These are phyloP conservation scores for Brachymystax lenok DNA, from an alignment of 2,797 vertebrate species.

Conservation along the genomic window DNA sequence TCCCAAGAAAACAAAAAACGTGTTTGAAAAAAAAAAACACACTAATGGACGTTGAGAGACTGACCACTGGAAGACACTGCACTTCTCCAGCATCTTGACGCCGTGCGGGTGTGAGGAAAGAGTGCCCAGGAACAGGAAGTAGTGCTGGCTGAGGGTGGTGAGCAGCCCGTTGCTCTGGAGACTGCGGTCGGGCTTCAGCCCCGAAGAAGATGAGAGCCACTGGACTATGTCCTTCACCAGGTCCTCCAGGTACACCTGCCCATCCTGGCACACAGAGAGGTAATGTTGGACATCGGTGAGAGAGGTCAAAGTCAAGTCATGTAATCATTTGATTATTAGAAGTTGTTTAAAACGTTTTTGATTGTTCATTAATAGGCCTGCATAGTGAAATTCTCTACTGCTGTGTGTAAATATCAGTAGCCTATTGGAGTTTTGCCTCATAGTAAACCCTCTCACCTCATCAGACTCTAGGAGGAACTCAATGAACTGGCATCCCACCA, in stretches of 20 bases:
- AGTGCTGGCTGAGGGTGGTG: constrained; percentile 85
- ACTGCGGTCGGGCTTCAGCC: constrained; percentile 82
- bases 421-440: neutral
- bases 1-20: neutral
- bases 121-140: constrained; percentile 85
- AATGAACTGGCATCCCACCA: constrained; percentile 85
- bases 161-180: constrained; percentile 84
- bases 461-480: constrained; percentile 87
- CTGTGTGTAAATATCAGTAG: neutral
- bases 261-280: constrained; percentile 69
- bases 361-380: neutral
- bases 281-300: neutral
- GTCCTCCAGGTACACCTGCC: constrained; percentile 84
- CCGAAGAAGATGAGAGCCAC: constrained; percentile 81
- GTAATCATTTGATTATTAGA: neutral
- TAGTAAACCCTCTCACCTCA: constrained; percentile 72
- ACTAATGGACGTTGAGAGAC: constrained; percentile 27
- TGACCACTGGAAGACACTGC: constrained; percentile 86
- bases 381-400: neutral
- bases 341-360: neutral
- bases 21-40: neutral
- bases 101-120: constrained; percentile 83
- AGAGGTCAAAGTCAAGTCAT: neutral
- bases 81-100: constrained; percentile 87
- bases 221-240: constrained; percentile 84